Evolutionary conservation across 2,113 vertebrate genomes (phyloP).

Genomic region (Calonectris borealis): DNA sequence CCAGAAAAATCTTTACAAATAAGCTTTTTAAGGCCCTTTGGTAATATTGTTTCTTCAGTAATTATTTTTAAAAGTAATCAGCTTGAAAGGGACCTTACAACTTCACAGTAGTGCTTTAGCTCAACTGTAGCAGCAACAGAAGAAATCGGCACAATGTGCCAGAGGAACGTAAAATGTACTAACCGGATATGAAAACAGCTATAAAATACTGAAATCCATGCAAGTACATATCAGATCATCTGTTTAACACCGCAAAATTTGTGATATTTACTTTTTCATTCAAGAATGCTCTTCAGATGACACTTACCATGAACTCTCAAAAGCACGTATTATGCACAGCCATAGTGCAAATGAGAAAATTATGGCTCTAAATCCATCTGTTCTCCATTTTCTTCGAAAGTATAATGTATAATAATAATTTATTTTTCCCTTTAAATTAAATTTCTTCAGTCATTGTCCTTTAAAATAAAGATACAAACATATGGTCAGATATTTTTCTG

Average conservation of each 20-base stretch:
- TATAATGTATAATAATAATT: background rate
- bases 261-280: constrained; percentile 2
- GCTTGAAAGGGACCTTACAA: background rate
- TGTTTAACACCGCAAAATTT: background rate
- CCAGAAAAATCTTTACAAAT: background rate
- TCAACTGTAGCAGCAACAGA: background rate
- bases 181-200: background rate
- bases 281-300: constrained; percentile 28
- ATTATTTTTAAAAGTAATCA: background rate
- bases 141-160: background rate
- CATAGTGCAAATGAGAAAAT: background rate
- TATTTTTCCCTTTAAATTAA: constrained; percentile 38
- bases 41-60: background rate
- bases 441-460: constrained; percentile 27
- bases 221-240: background rate
- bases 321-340: background rate
- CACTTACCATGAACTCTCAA: background rate
- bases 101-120: background rate
- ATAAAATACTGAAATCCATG: background rate
- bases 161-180: background rate
- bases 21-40: background rate
- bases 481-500: background rate
- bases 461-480: constrained; percentile 6
- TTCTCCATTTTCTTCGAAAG: background rate
- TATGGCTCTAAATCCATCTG: background rate